Evolutionary conservation across 2,888 invertebrate genomes (phyloP), one percentile per base, ranked within the genome.

Genomic region (Sussaba pulchella): DNA sequence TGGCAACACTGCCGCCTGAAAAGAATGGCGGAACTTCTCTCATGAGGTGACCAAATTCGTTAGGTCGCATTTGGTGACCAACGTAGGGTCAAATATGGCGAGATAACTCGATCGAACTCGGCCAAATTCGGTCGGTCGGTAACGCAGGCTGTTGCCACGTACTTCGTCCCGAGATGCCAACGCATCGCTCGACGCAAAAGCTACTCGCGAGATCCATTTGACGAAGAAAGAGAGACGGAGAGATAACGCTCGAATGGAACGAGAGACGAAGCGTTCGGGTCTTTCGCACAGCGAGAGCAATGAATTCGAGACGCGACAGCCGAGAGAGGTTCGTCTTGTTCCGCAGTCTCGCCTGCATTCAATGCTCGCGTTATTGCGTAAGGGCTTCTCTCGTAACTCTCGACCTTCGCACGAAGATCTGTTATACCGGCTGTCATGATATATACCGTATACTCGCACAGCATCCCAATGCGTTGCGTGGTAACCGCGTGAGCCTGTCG

Each of bases 221-320:
- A 70, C 24, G 39, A 24, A 70, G 41, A 67, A 41, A 64, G 43
- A 26, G 43, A 8, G 41, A 41, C 1, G 12, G 41, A 41, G 41
- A 47, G 43, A 31, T 52, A 43, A 24, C 54, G 14, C 57, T 41
- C 24, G 57, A 10, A 54, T 52, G 57, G 39, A 70, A 71, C 71
- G n/a, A n/a, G 41, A 71, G 36, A 19, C 47, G 45, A 39, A 61
- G 36, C 26, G 21, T 26, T 54, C 26, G 10, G 21, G 24, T 26
- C 54, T 26, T 41, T 61, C n/a, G n/a, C 71, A 43, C 47, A 73
- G 47, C 47, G 17, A 52, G 63, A 63, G 72, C 61, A 73, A 73
- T 73, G 72, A 73, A 73, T 73, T 73, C 52, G 41, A 73, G 64
- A 73, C 64, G 63, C 52, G 61, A 73, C 72, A 73, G 50, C 19